Evolutionary conservation across 2,888 invertebrate genomes (phyloP), one percentile per base, ranked within the genome.

Genomic region (Leptopilina syphax): DNA sequence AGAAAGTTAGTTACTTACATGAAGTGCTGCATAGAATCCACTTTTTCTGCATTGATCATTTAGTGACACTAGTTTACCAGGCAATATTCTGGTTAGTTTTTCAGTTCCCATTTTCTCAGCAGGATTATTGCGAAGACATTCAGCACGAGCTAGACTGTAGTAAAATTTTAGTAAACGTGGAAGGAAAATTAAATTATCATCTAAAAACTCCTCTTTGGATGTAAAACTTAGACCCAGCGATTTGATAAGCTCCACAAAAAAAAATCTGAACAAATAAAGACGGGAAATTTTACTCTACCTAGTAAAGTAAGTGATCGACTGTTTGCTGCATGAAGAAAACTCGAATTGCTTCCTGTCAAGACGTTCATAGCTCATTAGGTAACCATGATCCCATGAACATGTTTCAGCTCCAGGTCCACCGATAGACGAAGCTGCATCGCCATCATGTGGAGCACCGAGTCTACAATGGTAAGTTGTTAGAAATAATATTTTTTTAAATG

Each of bases 91-190:
- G 1, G 4, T n/a, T 1, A 60, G n/a, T 18, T n/a, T n/a, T n/a
- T 60, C 1, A n/a, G 13, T 60, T n/a, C 18, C 18, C 18, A 18
- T 60, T 1, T 18, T 18, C 8, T 6, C n/a, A 60, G 60, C 18
- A 60, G 60, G 60, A 60, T 60, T 18, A 60, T 60, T n/a, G 0
- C 60, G 60, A 60, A 60, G 60, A 60, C 60, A 60, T 60, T 60
- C 60, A n/a, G 60, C 60, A 7, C 18, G 13, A 18, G 13, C 8
- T 60, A n/a, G 60, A n/a, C 60, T 60, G 0, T 57, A 57, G 6
- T 44, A 13, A n/a, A 57, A 57, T 57, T 57, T 57, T 57, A 13
- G 13, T 4, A 5, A 57, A 57, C 1, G 34, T 34, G 34, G 0
- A 3, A 34, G 4, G 34, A 34, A 34, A 0, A 1, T 34, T 34